Evolutionary conservation across 1,140 invertebrate species (phyloP).

Genomic region (Drosophila orosa): DNA sequence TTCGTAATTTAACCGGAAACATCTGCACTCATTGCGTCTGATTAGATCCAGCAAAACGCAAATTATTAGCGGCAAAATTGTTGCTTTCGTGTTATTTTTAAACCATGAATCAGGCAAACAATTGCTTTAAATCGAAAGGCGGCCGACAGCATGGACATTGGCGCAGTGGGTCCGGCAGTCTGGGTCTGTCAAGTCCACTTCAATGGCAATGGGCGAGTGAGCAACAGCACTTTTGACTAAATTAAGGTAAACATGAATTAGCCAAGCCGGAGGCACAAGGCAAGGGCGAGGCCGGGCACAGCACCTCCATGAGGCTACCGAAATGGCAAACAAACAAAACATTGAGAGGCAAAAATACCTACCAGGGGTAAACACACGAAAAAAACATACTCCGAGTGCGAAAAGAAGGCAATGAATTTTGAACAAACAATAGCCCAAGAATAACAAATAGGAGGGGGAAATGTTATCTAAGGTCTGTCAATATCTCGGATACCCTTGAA

Average conservation of each 20-base stretch:
- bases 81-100: slow-evolving; percentile 54
- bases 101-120: slow-evolving; percentile 67
- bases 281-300: slow-evolving; percentile 51
- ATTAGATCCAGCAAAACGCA: slow-evolving; percentile 63
- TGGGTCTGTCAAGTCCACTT: slow-evolving; percentile 30
- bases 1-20: slow-evolving; percentile 66
- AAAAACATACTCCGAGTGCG: slow-evolving; percentile 59
- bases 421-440: slow-evolving; percentile 53
- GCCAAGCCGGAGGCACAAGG: slow-evolving; percentile 44
- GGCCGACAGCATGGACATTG: slow-evolving; percentile 35
- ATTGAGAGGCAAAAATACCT: slow-evolving; percentile 30
- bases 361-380: slow-evolving; percentile 30
- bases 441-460: slow-evolving; percentile 46
- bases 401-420: slow-evolving; percentile 54
- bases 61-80: slow-evolving; percentile 66
- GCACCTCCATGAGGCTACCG: slow-evolving; percentile 45
- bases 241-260: slow-evolving; percentile 74
- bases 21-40: slow-evolving; percentile 57
- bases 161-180: slow-evolving; percentile 4
- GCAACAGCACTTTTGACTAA: slow-evolving; percentile 44
- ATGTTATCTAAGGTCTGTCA: slow-evolving; percentile 61
- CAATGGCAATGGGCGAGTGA: slow-evolving; percentile 52
- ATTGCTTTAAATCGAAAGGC: slow-evolving; percentile 60
- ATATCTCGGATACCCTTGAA: slow-evolving; percentile 53
- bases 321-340: slow-evolving; percentile 63